Evolutionary conservation across 2,888 invertebrate species (phyloP).

Genomic region (Schrankia costaestrigalis): DNA sequence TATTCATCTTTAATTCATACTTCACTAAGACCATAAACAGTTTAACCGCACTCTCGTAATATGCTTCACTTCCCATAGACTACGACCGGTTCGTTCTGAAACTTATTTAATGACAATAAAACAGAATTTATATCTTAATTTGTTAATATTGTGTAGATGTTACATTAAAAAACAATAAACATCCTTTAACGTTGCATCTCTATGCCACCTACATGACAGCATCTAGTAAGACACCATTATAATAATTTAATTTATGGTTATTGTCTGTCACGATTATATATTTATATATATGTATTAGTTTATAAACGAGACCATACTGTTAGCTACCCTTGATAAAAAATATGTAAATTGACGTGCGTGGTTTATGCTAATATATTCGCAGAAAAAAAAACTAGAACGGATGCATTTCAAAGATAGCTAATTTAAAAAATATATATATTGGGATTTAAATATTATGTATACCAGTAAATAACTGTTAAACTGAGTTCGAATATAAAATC

Average conservation of each 20-base stretch:
- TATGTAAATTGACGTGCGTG: conserved; percentile 20
- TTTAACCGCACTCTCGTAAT: conserved; percentile 12
- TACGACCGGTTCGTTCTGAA: conserved; percentile 2
- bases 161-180: conserved; percentile 18
- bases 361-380: conserved; percentile 22
- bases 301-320: conserved; percentile 29
- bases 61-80: conserved; percentile 5
- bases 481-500: too few relatives aligned
- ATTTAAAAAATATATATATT: too few relatives aligned
- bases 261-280: conserved; percentile 20
- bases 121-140: conserved; percentile 20
- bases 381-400: conserved; percentile 29
- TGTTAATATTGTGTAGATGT: conserved; percentile 11
- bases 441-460: too few relatives aligned
- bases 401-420: conserved; percentile 16
- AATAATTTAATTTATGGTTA: conserved; percentile 21
- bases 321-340: conserved; percentile 32
- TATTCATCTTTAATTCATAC: conserved; percentile 15
- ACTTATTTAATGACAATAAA: conserved; percentile 13
- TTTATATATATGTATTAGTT: conserved; percentile 20
- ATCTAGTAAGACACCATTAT: conserved; percentile 8
- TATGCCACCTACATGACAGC: conserved; percentile 9
- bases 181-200: conserved; percentile 10
- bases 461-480: too few relatives aligned
- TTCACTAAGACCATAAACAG: conserved; percentile 9